These are phyloP conservation scores for Lumbricus terrestris DNA, from an alignment of 2,888 invertebrate species.

Conservation along the genomic window DNA sequence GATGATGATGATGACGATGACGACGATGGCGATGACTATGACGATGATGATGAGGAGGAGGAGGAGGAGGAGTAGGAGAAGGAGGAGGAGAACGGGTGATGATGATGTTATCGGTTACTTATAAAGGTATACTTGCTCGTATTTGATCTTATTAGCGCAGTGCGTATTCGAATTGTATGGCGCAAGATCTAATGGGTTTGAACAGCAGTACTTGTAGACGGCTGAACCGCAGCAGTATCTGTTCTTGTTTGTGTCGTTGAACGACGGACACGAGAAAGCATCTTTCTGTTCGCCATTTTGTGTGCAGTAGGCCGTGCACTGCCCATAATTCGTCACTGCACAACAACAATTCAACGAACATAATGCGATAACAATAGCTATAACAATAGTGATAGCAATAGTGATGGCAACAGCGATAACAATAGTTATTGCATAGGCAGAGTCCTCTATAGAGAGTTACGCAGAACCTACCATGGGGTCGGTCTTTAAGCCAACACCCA, in stretches of 20 bases:
- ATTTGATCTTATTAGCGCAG: neutral
- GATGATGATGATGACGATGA: too few relatives aligned
- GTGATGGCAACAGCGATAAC: neutral
- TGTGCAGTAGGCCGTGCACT: neutral
- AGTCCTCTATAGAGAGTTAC: too few relatives aligned
- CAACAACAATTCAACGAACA: neutral
- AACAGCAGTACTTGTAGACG: neutral
- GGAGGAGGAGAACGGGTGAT: too few relatives aligned
- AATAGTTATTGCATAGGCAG: neutral
- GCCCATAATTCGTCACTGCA: neutral
- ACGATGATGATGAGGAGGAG: too few relatives aligned
- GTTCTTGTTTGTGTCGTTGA: neutral
- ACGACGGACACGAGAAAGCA: neutral
- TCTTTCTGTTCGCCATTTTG: neutral
- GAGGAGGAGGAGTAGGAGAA: too few relatives aligned
- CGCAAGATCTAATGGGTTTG: neutral
- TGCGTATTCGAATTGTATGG: neutral
- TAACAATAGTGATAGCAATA: neutral
- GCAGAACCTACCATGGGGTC: too few relatives aligned
- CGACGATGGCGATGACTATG: too few relatives aligned
- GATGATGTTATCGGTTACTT: too few relatives aligned
- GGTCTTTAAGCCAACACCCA: too few relatives aligned
- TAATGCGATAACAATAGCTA: neutral
- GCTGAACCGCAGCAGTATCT: neutral
- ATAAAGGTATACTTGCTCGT: neutral